Evolutionary conservation across 2,797 vertebrate species (phyloP), one percentile per base, ranked within the genome.

Genomic region (Cuniculus paca): DNA sequence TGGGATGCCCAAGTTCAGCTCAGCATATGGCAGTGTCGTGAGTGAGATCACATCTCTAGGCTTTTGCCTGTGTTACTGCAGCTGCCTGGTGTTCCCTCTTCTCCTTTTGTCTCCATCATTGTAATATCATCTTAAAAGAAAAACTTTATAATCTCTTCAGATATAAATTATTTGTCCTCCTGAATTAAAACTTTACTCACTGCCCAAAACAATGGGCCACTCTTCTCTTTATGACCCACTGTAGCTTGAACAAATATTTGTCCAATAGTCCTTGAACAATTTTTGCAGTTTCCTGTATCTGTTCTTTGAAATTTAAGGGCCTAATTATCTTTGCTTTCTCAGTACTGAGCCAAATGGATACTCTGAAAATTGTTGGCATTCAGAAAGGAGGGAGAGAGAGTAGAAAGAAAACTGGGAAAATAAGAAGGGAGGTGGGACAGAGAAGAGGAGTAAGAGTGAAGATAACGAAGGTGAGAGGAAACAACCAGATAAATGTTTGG

Each of bases 131-230:
- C n/a, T 39, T 75, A 50, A 85, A 85, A 65, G 22, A 34, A 52
- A 39, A 42, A 84, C 70, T 28, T 74, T 74, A 24, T 34, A 42
- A 9, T 39, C 56, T 68, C 2, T 36, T 14, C 22, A 87, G 39
- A 72, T 8, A 78, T 6, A 79, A 88, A n/a, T 91, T 75, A 14
- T 24, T 91, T 95, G 48, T 90, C 26, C 36, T 50, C 26, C 60
- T 81, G 9, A 87, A 87, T 92, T 82, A 75, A 89, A 79, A 36
- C 19, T 95, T 88, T 56, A 79, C 63, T 68, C 79, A 79, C 56
- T 84, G 39, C 31, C 45, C 5, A 85, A 11, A 79, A 74, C 19
- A 84, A 88, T 36, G 92, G 36, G 63, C 12, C 39, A 77, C 11
- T 68, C n/a, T 58, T 39, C 31, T 63, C 26, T 92, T 63, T 81